These are phyloP conservation scores for Sarcophaga carnaria DNA, from an alignment of 2,888 invertebrate species.

Conservation along the genomic window DNA sequence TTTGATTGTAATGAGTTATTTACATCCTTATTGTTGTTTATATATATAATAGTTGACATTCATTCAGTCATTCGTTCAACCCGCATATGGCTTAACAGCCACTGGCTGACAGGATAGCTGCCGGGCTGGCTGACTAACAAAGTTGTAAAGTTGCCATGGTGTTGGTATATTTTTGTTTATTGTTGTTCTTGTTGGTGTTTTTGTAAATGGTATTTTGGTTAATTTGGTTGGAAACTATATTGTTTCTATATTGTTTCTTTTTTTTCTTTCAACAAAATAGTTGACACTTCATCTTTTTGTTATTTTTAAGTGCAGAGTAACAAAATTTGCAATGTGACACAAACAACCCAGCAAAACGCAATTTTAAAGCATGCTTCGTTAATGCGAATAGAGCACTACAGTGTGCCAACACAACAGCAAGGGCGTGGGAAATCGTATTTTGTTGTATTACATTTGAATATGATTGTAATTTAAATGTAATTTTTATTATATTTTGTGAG, in stretches of 20 bases:
- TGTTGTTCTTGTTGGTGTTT: not conserved
- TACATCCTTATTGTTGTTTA: too few species aligned
- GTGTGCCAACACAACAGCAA: not conserved
- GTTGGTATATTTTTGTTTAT: constrained; percentile 7
- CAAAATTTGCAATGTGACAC: not conserved
- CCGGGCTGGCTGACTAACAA: not conserved
- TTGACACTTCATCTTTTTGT: constrained; percentile 63
- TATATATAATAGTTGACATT: too few species aligned
- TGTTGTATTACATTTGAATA: not conserved
- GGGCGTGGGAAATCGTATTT: too few species aligned
- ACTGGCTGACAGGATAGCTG: not conserved
- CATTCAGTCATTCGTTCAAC: too few species aligned
- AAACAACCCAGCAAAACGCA: not conserved
- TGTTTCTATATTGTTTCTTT: too few species aligned
- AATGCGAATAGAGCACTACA: not conserved
- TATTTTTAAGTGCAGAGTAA: constrained; percentile 62
- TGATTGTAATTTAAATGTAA: too few species aligned
- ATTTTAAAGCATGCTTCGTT: not conserved
- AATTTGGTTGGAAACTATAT: constrained; percentile 7
- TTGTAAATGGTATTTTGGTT: not conserved
- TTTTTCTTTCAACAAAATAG: constrained; percentile 50
- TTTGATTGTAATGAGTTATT: too few species aligned
- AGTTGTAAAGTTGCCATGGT: constrained; percentile 27
- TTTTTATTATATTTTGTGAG: not conserved
- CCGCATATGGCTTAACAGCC: not conserved